Evolutionary conservation across 2,888 invertebrate genomes (phyloP).

Genomic region (Chloroclysta siterata): DNA sequence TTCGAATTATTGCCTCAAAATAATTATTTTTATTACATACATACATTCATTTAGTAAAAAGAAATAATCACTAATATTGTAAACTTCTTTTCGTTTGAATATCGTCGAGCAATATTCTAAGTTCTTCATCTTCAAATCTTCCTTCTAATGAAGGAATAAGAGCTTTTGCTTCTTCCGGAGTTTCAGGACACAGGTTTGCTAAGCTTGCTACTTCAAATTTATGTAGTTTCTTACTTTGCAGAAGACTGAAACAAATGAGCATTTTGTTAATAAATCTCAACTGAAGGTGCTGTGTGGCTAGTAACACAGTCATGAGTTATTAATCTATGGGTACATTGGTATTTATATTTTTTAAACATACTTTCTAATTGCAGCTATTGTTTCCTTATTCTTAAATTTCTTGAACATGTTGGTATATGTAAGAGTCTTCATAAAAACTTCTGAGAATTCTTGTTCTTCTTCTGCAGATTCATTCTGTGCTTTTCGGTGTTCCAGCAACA

Average conservation of each 20-base stretch:
- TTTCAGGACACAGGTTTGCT: conserved; percentile 99
- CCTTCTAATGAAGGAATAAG: conserved; percentile 98
- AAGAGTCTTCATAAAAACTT: conserved; percentile 98
- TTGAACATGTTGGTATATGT: conserved; percentile 98
- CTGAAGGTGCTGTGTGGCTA: not conserved
- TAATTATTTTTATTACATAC: no score
- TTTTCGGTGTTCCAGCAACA: conserved; percentile 98
- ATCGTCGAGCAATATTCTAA: conserved; percentile 98
- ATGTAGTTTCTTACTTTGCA: conserved; percentile 97
- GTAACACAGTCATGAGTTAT: no score
- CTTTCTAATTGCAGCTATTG: conserved; percentile 98
- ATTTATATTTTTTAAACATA: conserved; percentile 66
- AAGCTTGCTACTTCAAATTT: conserved; percentile 99
- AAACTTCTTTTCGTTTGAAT: conserved; percentile 99
- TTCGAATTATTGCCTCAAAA: no score
- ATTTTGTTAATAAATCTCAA: not conserved
- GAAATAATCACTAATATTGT: conserved; percentile 91
- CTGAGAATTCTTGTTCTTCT: conserved; percentile 99
- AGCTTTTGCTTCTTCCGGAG: conserved; percentile 98
- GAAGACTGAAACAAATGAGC: conserved; percentile 85
- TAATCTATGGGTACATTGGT: no score
- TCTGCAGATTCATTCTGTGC: conserved; percentile 99
- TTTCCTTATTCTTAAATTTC: conserved; percentile 99
- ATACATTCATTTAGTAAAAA: no score
- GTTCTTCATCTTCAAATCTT: conserved; percentile 98